phyloP scores from a whole-genome alignment of 2,888 invertebrate genomes.

The Ethmia dodecea region DNA sequence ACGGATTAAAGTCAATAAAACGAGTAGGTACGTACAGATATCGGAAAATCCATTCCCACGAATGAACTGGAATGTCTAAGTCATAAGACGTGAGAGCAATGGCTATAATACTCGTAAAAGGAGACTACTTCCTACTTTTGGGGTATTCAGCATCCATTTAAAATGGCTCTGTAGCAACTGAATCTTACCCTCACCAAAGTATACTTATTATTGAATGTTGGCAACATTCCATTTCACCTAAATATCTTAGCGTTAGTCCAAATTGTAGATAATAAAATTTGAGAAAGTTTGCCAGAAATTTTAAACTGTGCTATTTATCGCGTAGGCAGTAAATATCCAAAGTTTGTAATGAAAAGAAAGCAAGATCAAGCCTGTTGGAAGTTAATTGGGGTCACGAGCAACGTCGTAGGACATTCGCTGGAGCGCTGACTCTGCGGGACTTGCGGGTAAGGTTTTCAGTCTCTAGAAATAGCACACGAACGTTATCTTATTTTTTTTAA shows the following conservation, averaged over 20 bases:
- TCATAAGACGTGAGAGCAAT: slow-evolving; percentile 19
- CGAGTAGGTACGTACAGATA: slow-evolving; percentile 6
- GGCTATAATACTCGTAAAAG: slow-evolving; percentile 27
- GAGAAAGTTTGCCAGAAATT: slow-evolving; percentile 35
- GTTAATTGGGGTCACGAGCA: slow-evolving; percentile 38
- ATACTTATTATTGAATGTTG: slow-evolving; percentile 45
- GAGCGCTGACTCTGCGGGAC: slow-evolving; percentile 34
- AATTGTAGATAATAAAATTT: slow-evolving; percentile 39
- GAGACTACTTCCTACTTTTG: slow-evolving; percentile 27
- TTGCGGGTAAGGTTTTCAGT: too few relatives aligned
- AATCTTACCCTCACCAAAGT: slow-evolving; percentile 19
- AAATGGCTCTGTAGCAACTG: slow-evolving; percentile 26
- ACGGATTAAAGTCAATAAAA: slow-evolving; percentile 25
- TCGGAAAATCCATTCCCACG: slow-evolving; percentile 12
- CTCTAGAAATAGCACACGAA: too few relatives aligned
- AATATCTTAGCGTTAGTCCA: slow-evolving; percentile 41
- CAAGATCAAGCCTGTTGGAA: slow-evolving; percentile 11
- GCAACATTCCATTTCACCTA: slow-evolving; percentile 51
- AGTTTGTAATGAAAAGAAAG: slow-evolving; percentile 14
- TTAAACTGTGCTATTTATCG: slow-evolving; percentile 5
- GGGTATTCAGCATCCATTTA: slow-evolving; percentile 28
- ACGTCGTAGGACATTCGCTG: slow-evolving; percentile 26
- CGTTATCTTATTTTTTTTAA: too few relatives aligned
- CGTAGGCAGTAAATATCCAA: slow-evolving; percentile 4
- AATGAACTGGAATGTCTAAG: slow-evolving; percentile 11